phyloP scores from a whole-genome alignment of 2,113 vertebrate genomes.

The Muscicapa adusta region DNA sequence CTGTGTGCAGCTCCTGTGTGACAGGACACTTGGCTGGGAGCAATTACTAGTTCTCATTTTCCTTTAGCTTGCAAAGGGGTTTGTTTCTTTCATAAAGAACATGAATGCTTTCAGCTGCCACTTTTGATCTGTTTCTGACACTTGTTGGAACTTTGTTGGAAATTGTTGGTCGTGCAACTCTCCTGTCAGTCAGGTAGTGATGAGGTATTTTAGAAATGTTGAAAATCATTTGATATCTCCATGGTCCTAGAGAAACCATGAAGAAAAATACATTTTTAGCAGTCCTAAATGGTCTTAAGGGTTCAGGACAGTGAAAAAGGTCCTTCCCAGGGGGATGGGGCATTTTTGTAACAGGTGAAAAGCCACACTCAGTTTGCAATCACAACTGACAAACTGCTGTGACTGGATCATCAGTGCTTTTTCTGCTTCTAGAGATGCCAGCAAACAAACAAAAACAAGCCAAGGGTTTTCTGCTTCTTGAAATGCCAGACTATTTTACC shows the following conservation, averaged over 20 bases:
- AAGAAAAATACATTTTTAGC: not conserved
- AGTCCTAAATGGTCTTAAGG: not conserved
- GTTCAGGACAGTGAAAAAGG: not conserved
- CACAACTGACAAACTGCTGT: not conserved
- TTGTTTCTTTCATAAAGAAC: not conserved
- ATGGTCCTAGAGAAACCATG: not conserved
- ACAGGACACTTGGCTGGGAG: constrained; percentile 18
- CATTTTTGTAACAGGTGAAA: not conserved
- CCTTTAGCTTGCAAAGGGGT: not conserved
- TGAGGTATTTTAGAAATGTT: not conserved
- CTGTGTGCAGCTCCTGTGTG: not conserved
- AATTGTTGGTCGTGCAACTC: not conserved
- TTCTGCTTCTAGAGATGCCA: not conserved
- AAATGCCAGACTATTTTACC: not conserved
- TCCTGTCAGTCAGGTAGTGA: not conserved
- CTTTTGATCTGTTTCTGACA: not conserved
- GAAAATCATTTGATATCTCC: not conserved
- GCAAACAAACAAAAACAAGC: not conserved
- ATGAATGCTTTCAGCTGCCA: not conserved
- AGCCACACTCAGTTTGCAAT: not conserved
- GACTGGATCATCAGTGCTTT: not conserved
- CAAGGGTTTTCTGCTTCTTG: not conserved
- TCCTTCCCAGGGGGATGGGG: not conserved
- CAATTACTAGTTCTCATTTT: not conserved
- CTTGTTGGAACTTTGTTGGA: not conserved